These are phyloP conservation scores for Dipodomys ordii DNA, from an alignment of 2,113 vertebrate species.

Conservation along the genomic window DNA sequence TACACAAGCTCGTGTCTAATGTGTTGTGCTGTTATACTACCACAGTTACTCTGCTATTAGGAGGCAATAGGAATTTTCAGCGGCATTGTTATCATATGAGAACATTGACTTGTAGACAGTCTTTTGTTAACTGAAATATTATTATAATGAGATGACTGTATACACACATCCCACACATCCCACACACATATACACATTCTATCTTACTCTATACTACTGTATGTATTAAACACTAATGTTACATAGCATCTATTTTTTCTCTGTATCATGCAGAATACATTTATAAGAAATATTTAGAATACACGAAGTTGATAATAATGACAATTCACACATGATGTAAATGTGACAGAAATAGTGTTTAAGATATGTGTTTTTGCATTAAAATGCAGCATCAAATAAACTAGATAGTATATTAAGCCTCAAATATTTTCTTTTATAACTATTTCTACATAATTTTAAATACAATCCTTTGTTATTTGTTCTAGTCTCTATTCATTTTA, in stretches of 20 bases:
- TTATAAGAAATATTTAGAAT: neutral
- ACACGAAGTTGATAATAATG: neutral
- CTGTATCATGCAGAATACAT: neutral
- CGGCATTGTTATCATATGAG: neutral
- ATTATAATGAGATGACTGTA: neutral
- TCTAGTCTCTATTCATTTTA: neutral
- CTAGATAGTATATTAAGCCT: neutral
- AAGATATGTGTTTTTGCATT: neutral
- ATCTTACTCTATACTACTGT: neutral
- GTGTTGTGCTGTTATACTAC: too few relatives aligned
- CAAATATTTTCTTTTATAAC: neutral
- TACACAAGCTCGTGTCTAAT: too few relatives aligned
- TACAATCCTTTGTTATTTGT: neutral
- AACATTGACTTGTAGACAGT: neutral
- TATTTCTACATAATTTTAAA: neutral
- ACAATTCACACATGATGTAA: neutral
- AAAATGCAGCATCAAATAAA: neutral
- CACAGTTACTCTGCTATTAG: neutral
- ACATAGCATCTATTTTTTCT: neutral
- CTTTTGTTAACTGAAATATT: neutral
- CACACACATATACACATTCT: neutral
- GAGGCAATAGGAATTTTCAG: neutral
- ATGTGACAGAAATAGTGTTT: neutral
- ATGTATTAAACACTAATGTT: too few relatives aligned
- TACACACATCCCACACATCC: neutral